Evolutionary conservation across 2,888 invertebrate genomes (phyloP).

Genomic region (Drosophila austrosaltans): DNA sequence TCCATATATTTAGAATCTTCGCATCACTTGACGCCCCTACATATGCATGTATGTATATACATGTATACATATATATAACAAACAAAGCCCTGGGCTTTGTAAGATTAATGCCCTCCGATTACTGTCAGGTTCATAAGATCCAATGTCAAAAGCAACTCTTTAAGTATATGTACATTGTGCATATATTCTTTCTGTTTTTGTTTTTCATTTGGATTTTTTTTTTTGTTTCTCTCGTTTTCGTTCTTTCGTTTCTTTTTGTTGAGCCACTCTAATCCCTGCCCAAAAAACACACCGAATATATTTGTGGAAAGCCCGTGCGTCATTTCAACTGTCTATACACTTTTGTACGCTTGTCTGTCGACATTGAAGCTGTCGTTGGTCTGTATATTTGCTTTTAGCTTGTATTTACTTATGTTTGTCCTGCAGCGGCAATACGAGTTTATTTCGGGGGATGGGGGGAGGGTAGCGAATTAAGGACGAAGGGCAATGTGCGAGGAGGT

Average conservation of each 20-base stretch:
- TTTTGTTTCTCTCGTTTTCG: slow-evolving; percentile 31
- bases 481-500: slow-evolving; percentile 36
- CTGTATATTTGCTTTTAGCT: slow-evolving; percentile 67
- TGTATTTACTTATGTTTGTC: slow-evolving; percentile 66
- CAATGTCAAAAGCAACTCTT: slow-evolving; percentile 61
- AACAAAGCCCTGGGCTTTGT: slow-evolving; percentile 48
- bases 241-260: slow-evolving; percentile 36
- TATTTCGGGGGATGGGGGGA: slow-evolving; percentile 38
- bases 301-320: slow-evolving; percentile 46
- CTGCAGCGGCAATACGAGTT: slow-evolving; percentile 50
- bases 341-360: slow-evolving; percentile 70
- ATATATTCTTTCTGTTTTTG: slow-evolving; percentile 33
- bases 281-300: slow-evolving; percentile 46
- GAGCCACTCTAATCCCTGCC: slow-evolving; percentile 69
- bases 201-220: slow-evolving; percentile 33
- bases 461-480: slow-evolving; percentile 56
- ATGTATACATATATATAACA: slow-evolving; percentile 15
- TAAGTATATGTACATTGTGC: slow-evolving; percentile 40
- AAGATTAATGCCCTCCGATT: slow-evolving; percentile 58
- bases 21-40: neutral
- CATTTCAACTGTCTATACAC: slow-evolving; percentile 73
- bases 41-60: neutral
- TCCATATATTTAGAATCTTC: neutral
- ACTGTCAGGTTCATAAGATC: slow-evolving; percentile 58
- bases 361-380: slow-evolving; percentile 18